phyloP scores from a whole-genome alignment of 2,888 invertebrate species.

The Stegana nigrithorax region DNA sequence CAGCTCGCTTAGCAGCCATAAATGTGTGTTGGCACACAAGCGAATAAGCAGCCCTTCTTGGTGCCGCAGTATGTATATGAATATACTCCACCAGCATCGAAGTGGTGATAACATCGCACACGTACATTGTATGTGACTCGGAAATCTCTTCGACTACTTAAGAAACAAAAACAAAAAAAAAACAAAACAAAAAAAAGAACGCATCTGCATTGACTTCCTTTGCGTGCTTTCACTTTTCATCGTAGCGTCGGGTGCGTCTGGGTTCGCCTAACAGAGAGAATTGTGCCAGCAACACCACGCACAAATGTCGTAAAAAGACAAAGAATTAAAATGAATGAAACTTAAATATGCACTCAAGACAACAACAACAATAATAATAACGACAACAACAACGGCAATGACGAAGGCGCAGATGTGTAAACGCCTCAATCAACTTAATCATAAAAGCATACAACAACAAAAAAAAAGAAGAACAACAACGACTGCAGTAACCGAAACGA shows the following conservation, averaged over 20 bases:
- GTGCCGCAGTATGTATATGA: neutral
- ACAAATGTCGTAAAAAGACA: neutral
- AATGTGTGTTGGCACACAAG: too few relatives aligned
- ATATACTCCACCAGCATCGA: neutral
- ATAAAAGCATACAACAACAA: slow-evolving; percentile 1
- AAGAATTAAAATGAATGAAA: neutral
- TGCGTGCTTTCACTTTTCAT: neutral
- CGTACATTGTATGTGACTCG: neutral
- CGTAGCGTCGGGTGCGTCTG: neutral
- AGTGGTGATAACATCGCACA: neutral
- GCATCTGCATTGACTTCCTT: neutral
- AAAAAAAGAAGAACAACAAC: neutral
- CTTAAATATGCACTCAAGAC: neutral
- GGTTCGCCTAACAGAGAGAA: too few relatives aligned
- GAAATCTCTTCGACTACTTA: neutral
- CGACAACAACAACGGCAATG: neutral
- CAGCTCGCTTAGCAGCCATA: too few relatives aligned
- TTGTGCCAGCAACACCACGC: too few relatives aligned
- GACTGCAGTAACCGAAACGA: neutral
- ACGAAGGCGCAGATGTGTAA: neutral
- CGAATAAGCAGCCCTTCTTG: neutral
- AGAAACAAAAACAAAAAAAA: neutral
- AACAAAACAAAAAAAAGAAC: neutral
- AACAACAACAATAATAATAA: neutral
- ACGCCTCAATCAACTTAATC: slow-evolving; percentile 5